Conservation (phyloP, 1,140 invertebrate species). For the Acyrthosiphon pisum region DNA sequence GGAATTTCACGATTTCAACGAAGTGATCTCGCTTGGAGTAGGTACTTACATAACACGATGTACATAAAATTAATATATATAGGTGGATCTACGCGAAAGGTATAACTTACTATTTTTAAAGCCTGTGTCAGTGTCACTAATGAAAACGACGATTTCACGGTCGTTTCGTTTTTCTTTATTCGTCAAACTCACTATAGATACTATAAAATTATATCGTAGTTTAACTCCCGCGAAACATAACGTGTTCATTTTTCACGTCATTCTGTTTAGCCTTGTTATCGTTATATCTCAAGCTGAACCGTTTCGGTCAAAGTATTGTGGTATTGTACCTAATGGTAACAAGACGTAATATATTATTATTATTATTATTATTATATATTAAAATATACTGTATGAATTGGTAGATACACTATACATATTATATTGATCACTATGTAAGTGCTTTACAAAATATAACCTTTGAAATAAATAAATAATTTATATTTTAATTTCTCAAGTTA, state of each 20-base stretch:
- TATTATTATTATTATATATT: background rate
- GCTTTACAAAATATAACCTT: background rate
- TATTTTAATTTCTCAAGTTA: background rate
- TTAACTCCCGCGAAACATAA: background rate
- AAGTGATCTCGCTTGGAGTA: background rate
- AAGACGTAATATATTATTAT: background rate
- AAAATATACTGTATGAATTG: background rate
- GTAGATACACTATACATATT: background rate
- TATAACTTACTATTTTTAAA: background rate
- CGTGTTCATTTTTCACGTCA: conserved; percentile 2
- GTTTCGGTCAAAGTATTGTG: conserved; percentile 1
- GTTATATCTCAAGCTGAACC: background rate
- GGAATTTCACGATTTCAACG: background rate
- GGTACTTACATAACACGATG: background rate
- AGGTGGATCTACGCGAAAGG: background rate
- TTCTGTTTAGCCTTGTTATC: background rate
- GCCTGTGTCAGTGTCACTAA: background rate
- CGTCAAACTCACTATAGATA: background rate
- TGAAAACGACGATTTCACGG: background rate
- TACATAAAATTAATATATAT: background rate
- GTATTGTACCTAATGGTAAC: background rate
- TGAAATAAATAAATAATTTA: background rate
- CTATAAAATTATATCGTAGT: background rate
- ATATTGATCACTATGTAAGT: background rate
- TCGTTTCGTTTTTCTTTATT: background rate